Base-by-base conservation (phyloP, 2,888 invertebrate species). In the Morpho achilles region DNA sequence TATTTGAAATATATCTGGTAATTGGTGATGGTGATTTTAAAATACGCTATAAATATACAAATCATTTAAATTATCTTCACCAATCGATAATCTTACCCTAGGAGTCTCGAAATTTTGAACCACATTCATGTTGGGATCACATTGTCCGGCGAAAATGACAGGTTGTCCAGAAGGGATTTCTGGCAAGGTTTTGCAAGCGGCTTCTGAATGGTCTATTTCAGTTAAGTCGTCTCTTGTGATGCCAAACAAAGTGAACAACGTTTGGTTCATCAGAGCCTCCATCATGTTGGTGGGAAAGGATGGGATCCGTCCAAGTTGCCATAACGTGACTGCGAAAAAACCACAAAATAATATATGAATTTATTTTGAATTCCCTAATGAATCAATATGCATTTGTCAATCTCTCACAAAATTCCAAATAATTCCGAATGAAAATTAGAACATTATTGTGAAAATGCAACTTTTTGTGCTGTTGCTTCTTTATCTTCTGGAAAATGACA, bases 101-200 rank as follows among this genome's bases (percentile, higher is more conserved):
- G 56, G 43, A 7, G 73, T 72, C 47, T 79, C 49, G 48, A 88
- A 84, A 50, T 80, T 70, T 42, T 73, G 67, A 2, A 80, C 76
- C 2, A 78, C 82, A 22, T 61, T 44, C 22, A 82, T 72, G 48
- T 73, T 76, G 0, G 54, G 46, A 47, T 84, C 67, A 59, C 89
- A 90, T 43, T 72, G 75, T 59, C 88, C 89, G 7, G 80, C 72
- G 5, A 89, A 56, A 2, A 87, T 61, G 1, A 90, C 69, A 0
- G 79, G 69, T 10, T 81, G 66, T 2, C 80, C 83, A 3, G 71
- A 65, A 1, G 65, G 62, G 3, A 88, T 79, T 2, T 67, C 61
- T 0, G 88, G 87, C 0, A 88, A 68, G 0, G 62, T 52, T 43
- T 67, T 73, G 62, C 89, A 90, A 7, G 80, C 75, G 0, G 43